phyloP scores from a whole-genome alignment of 2,113 vertebrate genomes.

The Catharus bicknelli region DNA sequence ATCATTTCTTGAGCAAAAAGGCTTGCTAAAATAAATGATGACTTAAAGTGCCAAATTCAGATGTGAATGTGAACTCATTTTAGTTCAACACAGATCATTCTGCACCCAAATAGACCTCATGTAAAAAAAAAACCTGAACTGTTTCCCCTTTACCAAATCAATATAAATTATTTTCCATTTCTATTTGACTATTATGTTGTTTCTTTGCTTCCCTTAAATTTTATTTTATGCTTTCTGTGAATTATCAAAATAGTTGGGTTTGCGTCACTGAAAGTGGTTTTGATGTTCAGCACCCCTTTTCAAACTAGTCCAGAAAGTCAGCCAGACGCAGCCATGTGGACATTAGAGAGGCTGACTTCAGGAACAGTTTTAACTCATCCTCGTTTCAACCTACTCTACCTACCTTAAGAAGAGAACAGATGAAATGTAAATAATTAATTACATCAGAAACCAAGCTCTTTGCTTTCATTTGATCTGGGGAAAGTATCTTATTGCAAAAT shows the following conservation, averaged over 20 bases:
- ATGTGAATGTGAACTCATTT: neutral
- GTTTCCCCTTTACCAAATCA: neutral
- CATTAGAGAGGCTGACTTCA: neutral
- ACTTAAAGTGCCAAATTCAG: neutral
- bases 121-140: neutral
- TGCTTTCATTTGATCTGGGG: neutral
- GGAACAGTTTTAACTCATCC: neutral
- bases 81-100: neutral
- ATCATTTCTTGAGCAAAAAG: neutral
- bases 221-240: neutral
- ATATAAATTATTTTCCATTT: neutral
- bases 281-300: neutral
- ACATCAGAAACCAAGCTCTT: neutral
- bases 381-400: neutral
- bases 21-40: neutral
- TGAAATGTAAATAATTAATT: neutral
- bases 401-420: neutral
- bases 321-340: neutral
- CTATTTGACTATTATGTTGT: neutral
- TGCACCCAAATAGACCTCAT: neutral
- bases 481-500: neutral
- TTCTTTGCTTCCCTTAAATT: neutral
- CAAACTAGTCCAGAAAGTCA: neutral
- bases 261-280: neutral
- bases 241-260: neutral